Evolutionary conservation across 2,797 vertebrate species (phyloP).

Genomic region (Eulemur coronatus): DNA sequence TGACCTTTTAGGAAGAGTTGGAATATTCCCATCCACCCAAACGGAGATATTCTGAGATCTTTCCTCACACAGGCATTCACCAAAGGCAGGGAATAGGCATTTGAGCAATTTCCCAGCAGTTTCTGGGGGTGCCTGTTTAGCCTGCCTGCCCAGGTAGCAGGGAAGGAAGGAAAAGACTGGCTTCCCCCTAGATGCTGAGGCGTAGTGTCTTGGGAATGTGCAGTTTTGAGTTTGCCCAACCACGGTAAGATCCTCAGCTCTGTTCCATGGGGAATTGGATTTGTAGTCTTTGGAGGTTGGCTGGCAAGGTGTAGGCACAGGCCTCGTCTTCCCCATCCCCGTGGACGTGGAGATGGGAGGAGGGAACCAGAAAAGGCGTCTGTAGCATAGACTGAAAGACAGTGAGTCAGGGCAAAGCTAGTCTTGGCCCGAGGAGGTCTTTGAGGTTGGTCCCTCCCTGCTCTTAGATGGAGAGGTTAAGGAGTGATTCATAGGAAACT

Average conservation of each 20-base stretch:
- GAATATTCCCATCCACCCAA: background rate
- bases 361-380: background rate
- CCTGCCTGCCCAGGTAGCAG: background rate
- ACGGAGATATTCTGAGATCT: background rate
- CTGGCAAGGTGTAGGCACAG: background rate
- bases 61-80: background rate
- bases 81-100: background rate
- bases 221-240: background rate
- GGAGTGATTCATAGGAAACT: slow-evolving; percentile 25
- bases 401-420: slow-evolving; percentile 9
- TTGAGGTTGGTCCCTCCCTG: background rate
- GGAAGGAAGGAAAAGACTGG: background rate
- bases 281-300: background rate
- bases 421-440: background rate
- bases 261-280: background rate
- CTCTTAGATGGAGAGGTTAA: background rate
- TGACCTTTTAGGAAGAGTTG: background rate
- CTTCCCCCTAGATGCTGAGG: background rate
- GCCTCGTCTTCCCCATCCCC: background rate
- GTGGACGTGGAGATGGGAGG: background rate
- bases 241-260: background rate
- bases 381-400: background rate
- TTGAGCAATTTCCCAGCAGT: background rate
- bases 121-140: background rate
- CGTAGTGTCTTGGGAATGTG: background rate